phyloP scores from a whole-genome alignment of 2,113 vertebrate species.

The Ondatra zibethicus region DNA sequence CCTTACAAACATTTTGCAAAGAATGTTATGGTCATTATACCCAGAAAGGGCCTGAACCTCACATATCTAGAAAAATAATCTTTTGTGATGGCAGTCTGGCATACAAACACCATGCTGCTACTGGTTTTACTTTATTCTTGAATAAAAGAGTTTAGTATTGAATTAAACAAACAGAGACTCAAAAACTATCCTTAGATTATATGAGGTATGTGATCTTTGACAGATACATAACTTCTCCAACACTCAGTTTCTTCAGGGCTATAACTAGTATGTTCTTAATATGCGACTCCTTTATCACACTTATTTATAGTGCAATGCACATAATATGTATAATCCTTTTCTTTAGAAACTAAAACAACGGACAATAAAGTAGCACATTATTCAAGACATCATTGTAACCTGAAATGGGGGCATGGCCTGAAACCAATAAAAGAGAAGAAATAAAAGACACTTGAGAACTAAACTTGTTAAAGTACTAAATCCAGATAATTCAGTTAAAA shows the following conservation, averaged over 20 bases:
- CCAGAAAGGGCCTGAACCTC: neutral
- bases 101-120: neutral
- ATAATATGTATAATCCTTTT: neutral
- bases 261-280: neutral
- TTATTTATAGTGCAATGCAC: neutral
- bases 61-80: neutral
- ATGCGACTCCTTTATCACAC: neutral
- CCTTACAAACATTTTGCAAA: neutral
- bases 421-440: neutral
- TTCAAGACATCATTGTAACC: neutral
- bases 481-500: neutral
- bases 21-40: neutral
- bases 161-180: neutral
- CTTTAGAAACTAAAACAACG: conserved; percentile 15
- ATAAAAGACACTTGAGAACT: neutral
- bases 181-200: neutral
- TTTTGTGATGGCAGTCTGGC: neutral
- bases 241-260: neutral
- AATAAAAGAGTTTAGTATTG: neutral
- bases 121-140: neutral
- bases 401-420: neutral
- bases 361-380: neutral
- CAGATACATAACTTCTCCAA: neutral
- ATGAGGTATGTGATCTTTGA: neutral
- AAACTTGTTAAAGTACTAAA: neutral